These are phyloP conservation scores for Poeciliopsis presidionis DNA, from an alignment of 2,797 vertebrate species.

Conservation along the genomic window DNA sequence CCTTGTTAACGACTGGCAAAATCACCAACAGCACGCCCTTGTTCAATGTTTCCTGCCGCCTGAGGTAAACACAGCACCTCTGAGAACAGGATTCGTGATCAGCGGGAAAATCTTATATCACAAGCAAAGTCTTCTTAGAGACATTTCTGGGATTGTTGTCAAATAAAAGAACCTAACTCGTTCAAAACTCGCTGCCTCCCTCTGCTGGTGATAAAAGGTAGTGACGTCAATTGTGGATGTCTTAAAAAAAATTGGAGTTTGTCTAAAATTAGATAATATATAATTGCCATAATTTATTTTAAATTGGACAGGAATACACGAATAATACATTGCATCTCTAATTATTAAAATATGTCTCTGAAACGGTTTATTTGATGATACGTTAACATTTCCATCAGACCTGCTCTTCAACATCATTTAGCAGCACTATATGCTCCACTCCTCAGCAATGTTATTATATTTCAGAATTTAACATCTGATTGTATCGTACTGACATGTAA, in stretches of 20 bases:
- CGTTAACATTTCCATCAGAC: background rate
- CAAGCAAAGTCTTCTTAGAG: slow-evolving; percentile 29
- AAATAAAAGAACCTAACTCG: slow-evolving; percentile 28
- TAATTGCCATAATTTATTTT: background rate
- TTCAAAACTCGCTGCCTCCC: slow-evolving; percentile 62
- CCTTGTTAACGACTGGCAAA: background rate
- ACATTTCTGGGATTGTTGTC: slow-evolving; percentile 28
- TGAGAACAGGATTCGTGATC: background rate
- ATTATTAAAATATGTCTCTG: background rate
- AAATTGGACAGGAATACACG: background rate
- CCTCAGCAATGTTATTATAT: background rate
- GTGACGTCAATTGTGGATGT: background rate
- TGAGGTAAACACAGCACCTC: background rate
- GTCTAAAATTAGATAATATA: background rate
- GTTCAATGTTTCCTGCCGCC: background rate
- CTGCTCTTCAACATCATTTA: background rate
- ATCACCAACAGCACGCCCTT: background rate
- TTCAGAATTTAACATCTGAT: background rate
- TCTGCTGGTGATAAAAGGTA: slow-evolving; percentile 66
- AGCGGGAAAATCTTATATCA: slow-evolving; percentile 19
- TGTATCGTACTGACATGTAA: background rate
- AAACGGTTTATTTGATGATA: background rate
- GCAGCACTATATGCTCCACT: background rate
- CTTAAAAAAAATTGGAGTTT: background rate
- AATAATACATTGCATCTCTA: background rate